These are phyloP conservation scores for Galeruca laticollis DNA, from an alignment of 2,888 invertebrate genomes.

Conservation along the genomic window DNA sequence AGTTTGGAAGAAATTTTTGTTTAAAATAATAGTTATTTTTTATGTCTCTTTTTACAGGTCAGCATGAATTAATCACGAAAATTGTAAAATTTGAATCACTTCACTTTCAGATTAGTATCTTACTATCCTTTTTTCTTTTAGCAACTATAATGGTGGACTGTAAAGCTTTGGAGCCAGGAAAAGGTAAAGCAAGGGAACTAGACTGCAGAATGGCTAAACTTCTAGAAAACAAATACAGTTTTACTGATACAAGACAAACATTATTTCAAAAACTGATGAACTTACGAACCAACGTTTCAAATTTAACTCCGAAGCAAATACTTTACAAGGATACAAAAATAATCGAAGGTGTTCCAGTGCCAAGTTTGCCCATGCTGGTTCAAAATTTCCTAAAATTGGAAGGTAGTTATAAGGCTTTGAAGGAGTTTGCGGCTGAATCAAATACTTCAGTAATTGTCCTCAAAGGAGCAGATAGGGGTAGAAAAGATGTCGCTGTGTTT, in stretches of 20 bases:
- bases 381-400: constrained; percentile 70
- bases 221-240: constrained; percentile 71
- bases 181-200: constrained; percentile 75
- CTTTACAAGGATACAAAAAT: constrained; percentile 83
- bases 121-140: background rate
- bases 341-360: constrained; percentile 68
- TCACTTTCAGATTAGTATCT: too few species aligned
- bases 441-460: constrained; percentile 69
- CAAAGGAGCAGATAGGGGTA: constrained; percentile 73
- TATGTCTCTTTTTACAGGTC: too few species aligned
- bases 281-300: constrained; percentile 77
- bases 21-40: too few species aligned
- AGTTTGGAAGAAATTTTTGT: too few species aligned
- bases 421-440: constrained; percentile 66
- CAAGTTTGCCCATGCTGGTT: constrained; percentile 74
- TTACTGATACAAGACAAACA: constrained; percentile 59
- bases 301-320: constrained; percentile 75
- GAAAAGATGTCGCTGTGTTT: constrained; percentile 71
- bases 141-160: constrained; percentile 86
- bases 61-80: too few species aligned
- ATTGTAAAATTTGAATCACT: too few species aligned
- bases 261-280: constrained; percentile 70
- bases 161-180: constrained; percentile 77
- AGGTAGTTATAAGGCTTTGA: constrained; percentile 68
- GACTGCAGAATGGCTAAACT: constrained; percentile 73